phyloP scores from a whole-genome alignment of 2,113 vertebrate genomes.

The Stomatorhinus ivindoensis region DNA sequence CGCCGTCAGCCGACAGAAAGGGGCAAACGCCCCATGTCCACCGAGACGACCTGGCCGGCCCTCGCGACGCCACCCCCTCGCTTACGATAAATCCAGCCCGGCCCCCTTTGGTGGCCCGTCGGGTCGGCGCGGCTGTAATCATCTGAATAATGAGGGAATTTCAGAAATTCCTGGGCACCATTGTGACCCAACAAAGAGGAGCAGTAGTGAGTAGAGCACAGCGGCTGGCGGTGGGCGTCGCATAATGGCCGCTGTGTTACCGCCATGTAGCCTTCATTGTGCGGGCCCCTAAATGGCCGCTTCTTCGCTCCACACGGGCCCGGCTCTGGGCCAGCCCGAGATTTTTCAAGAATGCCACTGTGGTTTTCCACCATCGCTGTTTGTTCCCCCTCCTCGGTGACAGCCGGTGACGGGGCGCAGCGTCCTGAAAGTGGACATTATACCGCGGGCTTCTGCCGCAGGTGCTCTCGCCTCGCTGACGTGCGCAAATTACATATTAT shows the following conservation, averaged over 20 bases:
- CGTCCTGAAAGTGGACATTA: conserved; percentile 77
- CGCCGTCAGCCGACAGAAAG: conserved; percentile 31
- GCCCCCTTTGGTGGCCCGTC: conserved; percentile 61
- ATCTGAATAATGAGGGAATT: conserved; percentile 83
- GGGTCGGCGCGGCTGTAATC: conserved; percentile 76
- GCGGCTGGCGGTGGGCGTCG: conserved; percentile 72
- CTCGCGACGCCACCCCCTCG: conserved; percentile 44
- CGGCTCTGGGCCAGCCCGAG: conserved; percentile 74
- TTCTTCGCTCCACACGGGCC: conserved; percentile 75
- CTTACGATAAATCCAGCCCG: conserved; percentile 49
- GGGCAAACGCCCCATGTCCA: conserved; percentile 5
- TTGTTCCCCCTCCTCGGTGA: conserved; percentile 38
- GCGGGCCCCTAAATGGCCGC: conserved; percentile 69
- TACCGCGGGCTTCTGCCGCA: conserved; percentile 73
- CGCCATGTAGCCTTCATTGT: conserved; percentile 74
- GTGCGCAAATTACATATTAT: conserved; percentile 80
- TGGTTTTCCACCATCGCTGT: conserved; percentile 3
- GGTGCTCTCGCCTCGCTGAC: conserved; percentile 67
- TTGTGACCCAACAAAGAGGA: conserved; percentile 79
- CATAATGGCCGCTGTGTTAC: conserved; percentile 78
- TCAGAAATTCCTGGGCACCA: conserved; percentile 78
- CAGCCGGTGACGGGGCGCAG: conserved; percentile 66
- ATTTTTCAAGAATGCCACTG: conserved; percentile 76
- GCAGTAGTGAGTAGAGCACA: conserved; percentile 68
- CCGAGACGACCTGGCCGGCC: conserved; percentile 46